A percentile compares a stretch with the other conserved stretches of the same genome.
These are phyloP conservation scores for Larimichthys crocea DNA, from an alignment of 2,113 vertebrate genomes.

Conservation along the genomic window DNA sequence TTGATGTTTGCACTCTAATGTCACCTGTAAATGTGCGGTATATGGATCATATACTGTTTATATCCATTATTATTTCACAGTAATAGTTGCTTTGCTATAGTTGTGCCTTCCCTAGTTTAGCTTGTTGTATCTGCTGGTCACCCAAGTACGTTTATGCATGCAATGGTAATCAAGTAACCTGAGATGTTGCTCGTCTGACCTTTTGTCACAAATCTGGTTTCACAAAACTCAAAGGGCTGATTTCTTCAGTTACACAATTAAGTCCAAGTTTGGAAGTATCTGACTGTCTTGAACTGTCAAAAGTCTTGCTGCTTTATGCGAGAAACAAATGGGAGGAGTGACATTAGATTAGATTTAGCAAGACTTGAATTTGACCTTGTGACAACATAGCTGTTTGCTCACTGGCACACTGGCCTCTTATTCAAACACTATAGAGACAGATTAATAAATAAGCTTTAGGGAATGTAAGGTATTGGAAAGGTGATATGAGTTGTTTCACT, in stretches of 20 bases:
- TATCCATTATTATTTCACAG: not conserved
- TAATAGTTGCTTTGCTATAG: not conserved
- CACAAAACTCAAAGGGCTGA: not conserved
- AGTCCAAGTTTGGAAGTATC: not conserved
- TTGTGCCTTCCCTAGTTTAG: not conserved
- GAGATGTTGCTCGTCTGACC: not conserved
- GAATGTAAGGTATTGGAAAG: not conserved
- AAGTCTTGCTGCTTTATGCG: not conserved
- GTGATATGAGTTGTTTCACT: not conserved
- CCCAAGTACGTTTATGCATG: not conserved
- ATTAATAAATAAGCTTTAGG: slow-evolving; percentile 6
- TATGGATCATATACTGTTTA: not conserved
- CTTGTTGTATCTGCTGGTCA: not conserved
- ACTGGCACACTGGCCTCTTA: not conserved
- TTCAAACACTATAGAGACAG: slow-evolving; percentile 9
- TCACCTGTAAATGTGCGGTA: not conserved
- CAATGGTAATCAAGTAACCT: not conserved
- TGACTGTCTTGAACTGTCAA: not conserved
- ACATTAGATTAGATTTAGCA: not conserved
- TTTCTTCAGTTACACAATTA: slow-evolving; percentile 23
- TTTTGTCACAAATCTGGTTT: not conserved
- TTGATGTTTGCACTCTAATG: not conserved
- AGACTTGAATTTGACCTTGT: slow-evolving; percentile 23
- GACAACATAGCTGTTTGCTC: slow-evolving; percentile 16
- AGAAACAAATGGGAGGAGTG: not conserved